Evolutionary conservation across 2,797 vertebrate genomes (phyloP).

Genomic region (Oreortyx pictus): DNA sequence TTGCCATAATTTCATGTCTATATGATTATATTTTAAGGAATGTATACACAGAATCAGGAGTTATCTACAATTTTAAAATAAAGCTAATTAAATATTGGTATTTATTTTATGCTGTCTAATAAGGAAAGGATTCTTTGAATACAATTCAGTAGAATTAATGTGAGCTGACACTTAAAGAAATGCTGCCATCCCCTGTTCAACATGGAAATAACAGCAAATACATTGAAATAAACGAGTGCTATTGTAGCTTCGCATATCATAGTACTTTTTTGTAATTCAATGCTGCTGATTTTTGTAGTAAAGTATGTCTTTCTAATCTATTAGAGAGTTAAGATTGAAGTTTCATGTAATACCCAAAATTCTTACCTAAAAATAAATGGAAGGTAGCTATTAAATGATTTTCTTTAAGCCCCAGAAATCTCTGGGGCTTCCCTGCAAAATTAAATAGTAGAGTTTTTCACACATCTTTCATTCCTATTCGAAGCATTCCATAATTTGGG

Average conservation of each 20-base stretch:
- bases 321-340: background rate
- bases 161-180: background rate
- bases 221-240: background rate
- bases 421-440: conserved; percentile 33
- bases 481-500: conserved; percentile 1
- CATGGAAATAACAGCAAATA: conserved; percentile 7
- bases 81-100: background rate
- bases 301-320: background rate
- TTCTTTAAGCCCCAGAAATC: conserved; percentile 18
- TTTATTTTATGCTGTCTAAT: background rate
- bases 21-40: background rate
- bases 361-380: background rate
- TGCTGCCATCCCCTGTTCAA: conserved; percentile 67
- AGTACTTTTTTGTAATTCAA: background rate
- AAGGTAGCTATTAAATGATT: conserved; percentile 1
- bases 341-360: background rate
- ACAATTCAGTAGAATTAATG: background rate
- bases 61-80: background rate
- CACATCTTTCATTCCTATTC: conserved; percentile 38
- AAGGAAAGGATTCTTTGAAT: background rate
- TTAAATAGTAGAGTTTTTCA: conserved; percentile 4
- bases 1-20: background rate
- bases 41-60: background rate
- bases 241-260: background rate
- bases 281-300: background rate